Conservation (phyloP, 2,888 invertebrate species). For the Ectemnius cavifrons region DNA sequence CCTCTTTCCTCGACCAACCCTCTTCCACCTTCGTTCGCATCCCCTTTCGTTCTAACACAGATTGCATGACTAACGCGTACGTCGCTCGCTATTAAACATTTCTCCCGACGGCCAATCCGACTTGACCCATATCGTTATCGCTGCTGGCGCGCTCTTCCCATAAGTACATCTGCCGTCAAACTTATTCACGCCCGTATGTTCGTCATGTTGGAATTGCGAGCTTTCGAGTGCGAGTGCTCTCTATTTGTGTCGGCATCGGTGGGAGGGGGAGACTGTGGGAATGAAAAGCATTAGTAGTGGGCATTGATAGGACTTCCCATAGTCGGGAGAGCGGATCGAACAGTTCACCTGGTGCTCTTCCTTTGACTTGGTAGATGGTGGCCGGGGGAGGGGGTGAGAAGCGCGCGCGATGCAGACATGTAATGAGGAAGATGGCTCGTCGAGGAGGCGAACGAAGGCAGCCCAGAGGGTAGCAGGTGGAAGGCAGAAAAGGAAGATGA, state of each 20-base stretch:
- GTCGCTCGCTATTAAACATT: slow-evolving; percentile 13
- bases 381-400: slow-evolving; percentile 2
- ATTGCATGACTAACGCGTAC: background rate
- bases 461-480: slow-evolving; percentile 4
- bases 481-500: slow-evolving; percentile 7
- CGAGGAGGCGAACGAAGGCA: slow-evolving; percentile 37
- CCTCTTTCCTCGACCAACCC: slow-evolving; percentile 3
- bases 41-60: background rate
- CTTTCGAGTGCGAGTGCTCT: too few relatives aligned
- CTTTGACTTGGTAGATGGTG: slow-evolving; percentile 30
- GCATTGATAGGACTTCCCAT: slow-evolving; percentile 9
- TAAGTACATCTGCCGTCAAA: too few relatives aligned
- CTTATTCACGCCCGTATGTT: too few relatives aligned
- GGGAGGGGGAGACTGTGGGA: background rate
- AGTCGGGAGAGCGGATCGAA: slow-evolving; percentile 5
- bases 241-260: background rate
- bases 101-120: slow-evolving; percentile 9
- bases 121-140: slow-evolving; percentile 36
- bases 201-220: too few relatives aligned
- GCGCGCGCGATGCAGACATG: slow-evolving; percentile 34
- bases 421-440: slow-evolving; percentile 59
- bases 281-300: background rate
- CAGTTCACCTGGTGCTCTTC: slow-evolving; percentile 9
- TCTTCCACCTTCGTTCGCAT: too few relatives aligned
- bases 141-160: too few relatives aligned